Conservation (phyloP, 2,888 invertebrate genomes). For the Tineola bisselliella region DNA sequence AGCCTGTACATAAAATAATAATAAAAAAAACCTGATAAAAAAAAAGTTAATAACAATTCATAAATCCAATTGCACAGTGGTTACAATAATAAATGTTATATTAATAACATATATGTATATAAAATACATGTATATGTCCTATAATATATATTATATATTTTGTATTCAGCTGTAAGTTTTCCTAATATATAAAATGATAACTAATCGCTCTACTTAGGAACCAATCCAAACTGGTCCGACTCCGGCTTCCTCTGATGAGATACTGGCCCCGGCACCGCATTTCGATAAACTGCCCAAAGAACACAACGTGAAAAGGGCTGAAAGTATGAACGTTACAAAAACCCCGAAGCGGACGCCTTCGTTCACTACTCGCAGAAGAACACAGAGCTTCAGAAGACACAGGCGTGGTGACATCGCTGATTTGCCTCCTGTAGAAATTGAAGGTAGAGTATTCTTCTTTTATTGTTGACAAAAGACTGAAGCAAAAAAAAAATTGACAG, state of each 20-base stretch:
- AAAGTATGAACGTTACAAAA: constrained; percentile 90
- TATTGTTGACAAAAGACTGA: too few relatives aligned
- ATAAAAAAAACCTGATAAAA: too few relatives aligned
- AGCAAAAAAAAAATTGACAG: too few relatives aligned
- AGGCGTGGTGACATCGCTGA: constrained; percentile 68
- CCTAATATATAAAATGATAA: too few relatives aligned
- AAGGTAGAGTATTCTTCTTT: constrained; percentile 32
- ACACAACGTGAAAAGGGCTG: constrained; percentile 79
- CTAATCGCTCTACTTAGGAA: constrained; percentile 21
- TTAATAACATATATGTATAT: too few relatives aligned
- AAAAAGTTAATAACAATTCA: too few relatives aligned
- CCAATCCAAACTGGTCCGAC: constrained; percentile 18
- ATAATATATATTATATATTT: too few relatives aligned
- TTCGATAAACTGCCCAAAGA: constrained; percentile 73
- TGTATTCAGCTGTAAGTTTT: too few relatives aligned
- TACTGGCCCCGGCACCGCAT: constrained; percentile 50
- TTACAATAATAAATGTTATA: too few relatives aligned
- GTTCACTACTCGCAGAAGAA: constrained; percentile 90
- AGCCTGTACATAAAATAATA: too few relatives aligned
- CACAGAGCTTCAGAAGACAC: constrained; percentile 85
- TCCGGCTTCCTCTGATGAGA: constrained; percentile 35
- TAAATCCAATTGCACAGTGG: too few relatives aligned
- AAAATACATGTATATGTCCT: too few relatives aligned
- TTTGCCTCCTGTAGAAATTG: constrained; percentile 91
- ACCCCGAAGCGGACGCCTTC: constrained; percentile 92